These are phyloP conservation scores for Tuberolachnus salignus DNA, from an alignment of 2,888 invertebrate genomes.

Conservation along the genomic window DNA sequence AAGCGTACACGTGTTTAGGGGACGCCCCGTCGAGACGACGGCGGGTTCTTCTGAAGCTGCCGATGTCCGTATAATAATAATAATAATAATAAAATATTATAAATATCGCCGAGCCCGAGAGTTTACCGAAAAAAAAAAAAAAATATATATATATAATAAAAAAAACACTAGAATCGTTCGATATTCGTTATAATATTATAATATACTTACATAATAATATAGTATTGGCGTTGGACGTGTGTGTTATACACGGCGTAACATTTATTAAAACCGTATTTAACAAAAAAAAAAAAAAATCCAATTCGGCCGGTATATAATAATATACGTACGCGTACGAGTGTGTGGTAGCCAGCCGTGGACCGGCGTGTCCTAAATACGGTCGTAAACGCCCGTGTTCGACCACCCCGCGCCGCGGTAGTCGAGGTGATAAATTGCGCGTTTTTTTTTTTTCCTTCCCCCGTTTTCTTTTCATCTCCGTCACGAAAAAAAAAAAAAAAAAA, in stretches of 20 bases:
- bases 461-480: too few relatives aligned
- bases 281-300: too few relatives aligned
- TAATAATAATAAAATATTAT: slow-evolving; percentile 22
- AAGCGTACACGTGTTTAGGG: too few relatives aligned
- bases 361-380: slow-evolving; percentile 13
- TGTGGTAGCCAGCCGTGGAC: background rate
- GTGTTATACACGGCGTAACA: slow-evolving; percentile 6
- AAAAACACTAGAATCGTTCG: slow-evolving; percentile 25
- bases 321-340: too few relatives aligned
- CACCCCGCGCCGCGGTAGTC: slow-evolving; percentile 25
- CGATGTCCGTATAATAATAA: slow-evolving; percentile 16
- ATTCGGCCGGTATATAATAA: background rate
- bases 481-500: too few relatives aligned
- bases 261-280: background rate
- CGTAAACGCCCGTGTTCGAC: slow-evolving; percentile 46
- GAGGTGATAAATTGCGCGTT: slow-evolving; percentile 40
- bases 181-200: slow-evolving; percentile 36
- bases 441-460: slow-evolving; percentile 31
- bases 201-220: slow-evolving; percentile 1
- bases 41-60: slow-evolving; percentile 41
- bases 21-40: slow-evolving; percentile 43
- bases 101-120: background rate
- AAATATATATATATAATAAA: too few relatives aligned
- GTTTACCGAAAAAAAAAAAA: slow-evolving; percentile 46
- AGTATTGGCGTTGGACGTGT: background rate